phyloP scores from a whole-genome alignment of 2,113 vertebrate species.

The Catharus bicknelli region DNA sequence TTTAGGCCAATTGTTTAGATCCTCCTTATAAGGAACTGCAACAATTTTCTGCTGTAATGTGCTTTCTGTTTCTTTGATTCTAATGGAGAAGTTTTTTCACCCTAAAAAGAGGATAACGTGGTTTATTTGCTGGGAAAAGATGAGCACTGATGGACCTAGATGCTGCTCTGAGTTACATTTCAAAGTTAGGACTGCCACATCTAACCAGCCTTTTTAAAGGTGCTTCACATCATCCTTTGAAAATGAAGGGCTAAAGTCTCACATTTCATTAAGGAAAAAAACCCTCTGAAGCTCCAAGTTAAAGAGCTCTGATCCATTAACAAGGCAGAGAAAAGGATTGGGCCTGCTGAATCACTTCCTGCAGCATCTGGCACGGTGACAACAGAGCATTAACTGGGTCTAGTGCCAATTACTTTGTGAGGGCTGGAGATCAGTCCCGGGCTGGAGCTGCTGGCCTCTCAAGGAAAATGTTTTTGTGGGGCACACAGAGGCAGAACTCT shows the following conservation, averaged over 20 bases:
- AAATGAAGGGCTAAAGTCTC: neutral
- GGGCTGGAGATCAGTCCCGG: neutral
- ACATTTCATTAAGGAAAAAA: neutral
- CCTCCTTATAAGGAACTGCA: neutral
- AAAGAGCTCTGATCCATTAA: conserved; percentile 2
- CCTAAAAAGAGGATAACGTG: neutral
- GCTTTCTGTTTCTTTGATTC: neutral
- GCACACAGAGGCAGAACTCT: neutral
- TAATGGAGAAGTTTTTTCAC: neutral
- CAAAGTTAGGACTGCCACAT: neutral
- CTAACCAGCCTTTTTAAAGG: neutral
- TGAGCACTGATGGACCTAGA: neutral
- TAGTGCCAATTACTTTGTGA: neutral
- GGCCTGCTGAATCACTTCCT: conserved; percentile 49
- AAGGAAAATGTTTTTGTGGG: neutral
- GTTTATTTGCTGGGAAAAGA: neutral
- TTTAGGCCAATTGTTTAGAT: neutral
- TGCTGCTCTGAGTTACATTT: neutral
- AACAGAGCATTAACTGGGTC: neutral
- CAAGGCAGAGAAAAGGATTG: neutral
- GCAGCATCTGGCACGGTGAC: neutral
- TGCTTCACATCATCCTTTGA: neutral
- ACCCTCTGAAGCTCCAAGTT: neutral
- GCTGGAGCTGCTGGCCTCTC: neutral
- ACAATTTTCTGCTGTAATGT: too few species aligned